Conservation (phyloP, 2,113 vertebrate species). For the Saccopteryx leptura region DNA sequence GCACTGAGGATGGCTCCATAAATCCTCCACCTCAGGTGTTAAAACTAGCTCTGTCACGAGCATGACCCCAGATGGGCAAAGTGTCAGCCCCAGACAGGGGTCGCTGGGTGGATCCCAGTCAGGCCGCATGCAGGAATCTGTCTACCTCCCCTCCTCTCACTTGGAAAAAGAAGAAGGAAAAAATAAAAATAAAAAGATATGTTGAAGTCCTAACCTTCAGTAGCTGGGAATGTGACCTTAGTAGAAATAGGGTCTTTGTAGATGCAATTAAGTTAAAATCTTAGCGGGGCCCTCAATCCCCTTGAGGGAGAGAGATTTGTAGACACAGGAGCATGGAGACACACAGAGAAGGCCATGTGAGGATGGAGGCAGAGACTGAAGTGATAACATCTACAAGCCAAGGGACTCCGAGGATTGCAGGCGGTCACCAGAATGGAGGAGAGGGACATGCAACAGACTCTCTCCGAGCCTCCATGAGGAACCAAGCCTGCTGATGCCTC, state of each 20-base stretch:
- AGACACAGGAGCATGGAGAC: background rate
- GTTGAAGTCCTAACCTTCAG: background rate
- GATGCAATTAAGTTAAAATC: conserved; percentile 13
- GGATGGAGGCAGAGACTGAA: background rate
- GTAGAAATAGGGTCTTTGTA: background rate
- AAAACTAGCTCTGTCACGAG: no score
- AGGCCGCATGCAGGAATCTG: no score
- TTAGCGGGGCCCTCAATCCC: background rate
- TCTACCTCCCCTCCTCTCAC: no score
- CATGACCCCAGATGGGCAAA: no score
- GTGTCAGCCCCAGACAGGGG: no score
- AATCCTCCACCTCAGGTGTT: no score
- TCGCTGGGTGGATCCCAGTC: no score
- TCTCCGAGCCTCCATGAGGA: background rate
- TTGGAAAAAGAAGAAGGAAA: no score
- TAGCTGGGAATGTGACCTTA: background rate
- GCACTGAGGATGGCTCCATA: no score
- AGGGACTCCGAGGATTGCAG: background rate
- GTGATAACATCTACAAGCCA: background rate
- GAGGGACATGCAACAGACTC: background rate
- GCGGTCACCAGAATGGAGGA: background rate
- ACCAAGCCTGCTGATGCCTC: no score
- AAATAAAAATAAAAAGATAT: background rate
- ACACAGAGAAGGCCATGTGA: background rate
- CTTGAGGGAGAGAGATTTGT: conserved; percentile 4